Conservation (phyloP, 2,797 vertebrate genomes). For the Silurus aristotelis region DNA sequence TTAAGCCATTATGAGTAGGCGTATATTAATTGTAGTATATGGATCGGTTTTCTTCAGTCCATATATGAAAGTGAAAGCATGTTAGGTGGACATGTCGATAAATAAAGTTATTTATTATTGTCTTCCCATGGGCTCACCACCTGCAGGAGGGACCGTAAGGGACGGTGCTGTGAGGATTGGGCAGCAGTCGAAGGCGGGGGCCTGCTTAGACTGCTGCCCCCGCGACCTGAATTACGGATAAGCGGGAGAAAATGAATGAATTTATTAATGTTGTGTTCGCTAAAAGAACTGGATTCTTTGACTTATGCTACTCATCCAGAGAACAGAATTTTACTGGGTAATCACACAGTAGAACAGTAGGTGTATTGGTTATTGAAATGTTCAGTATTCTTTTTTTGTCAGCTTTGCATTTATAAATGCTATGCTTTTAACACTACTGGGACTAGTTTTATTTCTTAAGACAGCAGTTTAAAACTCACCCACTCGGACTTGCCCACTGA, state of each 20-base stretch:
- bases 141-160: no score
- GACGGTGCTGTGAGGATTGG: no score
- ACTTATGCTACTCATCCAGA: no score
- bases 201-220: no score
- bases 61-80: no score
- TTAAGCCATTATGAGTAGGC: not conserved
- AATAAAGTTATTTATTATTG: not conserved
- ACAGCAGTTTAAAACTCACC: not conserved
- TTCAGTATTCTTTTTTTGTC: not conserved
- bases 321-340: not conserved
- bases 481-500: conserved; percentile 6
- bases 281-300: not conserved
- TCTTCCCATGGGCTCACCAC: no score
- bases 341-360: not conserved
- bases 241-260: no score
- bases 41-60: not conserved
- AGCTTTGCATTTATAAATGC: not conserved
- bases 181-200: no score
- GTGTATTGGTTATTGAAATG: not conserved
- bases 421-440: not conserved
- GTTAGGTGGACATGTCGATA: not conserved
- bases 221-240: no score
- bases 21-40: not conserved
- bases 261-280: no score
- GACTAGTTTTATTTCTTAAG: not conserved